Conservation (phyloP, 1,140 invertebrate species). For the Formica selysi region DNA sequence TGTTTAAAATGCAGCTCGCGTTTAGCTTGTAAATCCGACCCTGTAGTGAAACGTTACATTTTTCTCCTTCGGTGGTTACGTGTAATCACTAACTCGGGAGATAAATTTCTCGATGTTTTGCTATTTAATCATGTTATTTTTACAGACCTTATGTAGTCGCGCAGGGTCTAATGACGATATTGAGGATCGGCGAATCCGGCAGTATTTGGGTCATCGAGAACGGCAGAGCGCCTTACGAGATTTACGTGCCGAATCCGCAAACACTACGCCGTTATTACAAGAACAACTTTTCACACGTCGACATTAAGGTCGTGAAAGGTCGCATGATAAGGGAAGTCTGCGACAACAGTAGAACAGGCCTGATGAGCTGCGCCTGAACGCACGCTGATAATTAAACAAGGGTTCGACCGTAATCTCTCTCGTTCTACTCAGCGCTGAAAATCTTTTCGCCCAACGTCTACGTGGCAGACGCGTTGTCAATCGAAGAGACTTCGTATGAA, state of each 20-base stretch:
- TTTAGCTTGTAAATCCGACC: neutral
- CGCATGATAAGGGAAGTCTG: constrained; percentile 78
- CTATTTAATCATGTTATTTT: constrained; percentile 27
- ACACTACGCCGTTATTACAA: constrained; percentile 79
- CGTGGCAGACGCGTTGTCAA: neutral
- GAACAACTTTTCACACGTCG: constrained; percentile 77
- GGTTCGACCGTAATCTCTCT: constrained; percentile 22
- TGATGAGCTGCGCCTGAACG: constrained; percentile 79
- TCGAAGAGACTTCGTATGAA: neutral
- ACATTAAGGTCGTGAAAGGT: constrained; percentile 67
- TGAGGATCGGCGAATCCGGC: constrained; percentile 84
- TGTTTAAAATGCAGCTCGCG: neutral
- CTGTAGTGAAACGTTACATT: neutral
- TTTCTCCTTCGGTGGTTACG: neutral
- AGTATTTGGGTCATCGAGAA: constrained; percentile 87
- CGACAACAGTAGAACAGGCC: constrained; percentile 77
- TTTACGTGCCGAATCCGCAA: constrained; percentile 83
- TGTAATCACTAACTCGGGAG: neutral
- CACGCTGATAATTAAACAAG: neutral
- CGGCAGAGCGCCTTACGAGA: constrained; percentile 84
- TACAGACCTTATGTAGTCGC: constrained; percentile 85
- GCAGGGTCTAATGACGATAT: constrained; percentile 85
- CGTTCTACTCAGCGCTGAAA: neutral
- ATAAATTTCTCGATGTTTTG: neutral
- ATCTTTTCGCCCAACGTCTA: constrained; percentile 14